Evolutionary conservation across 2,113 vertebrate species (phyloP).

Genomic region (Megaleporinus macrocephalus): DNA sequence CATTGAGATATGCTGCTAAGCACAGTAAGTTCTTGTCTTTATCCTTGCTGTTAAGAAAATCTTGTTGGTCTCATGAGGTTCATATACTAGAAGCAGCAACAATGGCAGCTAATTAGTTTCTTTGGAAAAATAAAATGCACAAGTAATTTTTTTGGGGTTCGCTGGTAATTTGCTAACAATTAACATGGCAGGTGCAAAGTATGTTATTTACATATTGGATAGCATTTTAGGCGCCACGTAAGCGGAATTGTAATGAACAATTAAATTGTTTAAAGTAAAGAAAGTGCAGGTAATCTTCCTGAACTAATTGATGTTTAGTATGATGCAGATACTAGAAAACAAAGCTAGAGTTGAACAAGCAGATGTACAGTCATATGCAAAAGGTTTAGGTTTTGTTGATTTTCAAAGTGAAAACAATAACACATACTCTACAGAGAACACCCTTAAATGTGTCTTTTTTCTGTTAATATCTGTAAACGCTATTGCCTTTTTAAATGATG

Average conservation of each 20-base stretch:
- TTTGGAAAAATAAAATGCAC: slow-evolving; percentile 4
- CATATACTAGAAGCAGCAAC: not conserved
- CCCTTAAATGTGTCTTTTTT: no score
- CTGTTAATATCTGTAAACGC: no score
- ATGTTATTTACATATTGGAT: not conserved
- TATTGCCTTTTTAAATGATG: no score
- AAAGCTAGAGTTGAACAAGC: not conserved
- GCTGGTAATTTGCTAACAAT: slow-evolving; percentile 51
- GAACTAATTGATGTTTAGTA: not conserved
- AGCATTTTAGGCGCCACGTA: not conserved
- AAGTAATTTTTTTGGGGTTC: slow-evolving; percentile 7
- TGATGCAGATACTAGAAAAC: not conserved
- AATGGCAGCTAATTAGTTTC: slow-evolving; percentile 13
- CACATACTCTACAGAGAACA: no score
- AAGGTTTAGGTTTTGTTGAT: no score
- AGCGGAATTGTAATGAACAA: not conserved
- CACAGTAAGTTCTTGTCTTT: not conserved
- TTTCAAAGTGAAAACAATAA: no score
- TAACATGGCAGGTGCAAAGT: slow-evolving; percentile 23
- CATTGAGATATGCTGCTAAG: not conserved
- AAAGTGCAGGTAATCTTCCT: not conserved
- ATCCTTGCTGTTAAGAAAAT: not conserved
- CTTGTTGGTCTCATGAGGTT: not conserved
- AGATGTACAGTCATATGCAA: not conserved
- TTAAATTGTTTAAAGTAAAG: not conserved